A percentile compares a stretch with the other conserved stretches of the same genome.
Conservation (phyloP, 2,113 vertebrate genomes). For the Mystacornis crossleyi region DNA sequence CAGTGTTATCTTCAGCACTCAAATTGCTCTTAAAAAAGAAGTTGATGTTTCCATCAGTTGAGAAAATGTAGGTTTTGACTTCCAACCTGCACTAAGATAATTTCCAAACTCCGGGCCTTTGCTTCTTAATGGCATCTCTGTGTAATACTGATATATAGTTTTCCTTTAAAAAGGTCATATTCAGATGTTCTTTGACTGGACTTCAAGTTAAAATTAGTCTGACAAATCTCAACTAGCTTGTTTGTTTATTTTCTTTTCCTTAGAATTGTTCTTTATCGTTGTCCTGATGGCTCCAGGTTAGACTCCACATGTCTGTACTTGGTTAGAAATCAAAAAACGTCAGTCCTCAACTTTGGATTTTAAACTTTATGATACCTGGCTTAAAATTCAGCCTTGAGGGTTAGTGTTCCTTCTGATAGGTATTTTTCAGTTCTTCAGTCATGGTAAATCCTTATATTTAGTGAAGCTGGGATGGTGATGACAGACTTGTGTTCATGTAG, state of each 20-base stretch:
- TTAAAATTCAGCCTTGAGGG: slow-evolving; percentile 14
- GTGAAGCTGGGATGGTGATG: neutral
- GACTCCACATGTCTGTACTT: neutral
- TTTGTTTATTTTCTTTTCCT: neutral
- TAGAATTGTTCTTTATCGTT: neutral
- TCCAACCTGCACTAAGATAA: neutral
- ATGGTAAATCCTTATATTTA: neutral
- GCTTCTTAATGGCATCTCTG: neutral
- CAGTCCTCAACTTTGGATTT: neutral
- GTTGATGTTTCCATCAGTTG: neutral
- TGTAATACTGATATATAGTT: neutral
- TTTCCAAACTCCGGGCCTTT: neutral
- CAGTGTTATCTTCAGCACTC: neutral
- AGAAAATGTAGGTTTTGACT: neutral
- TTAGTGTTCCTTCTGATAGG: neutral
- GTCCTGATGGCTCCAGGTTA: neutral
- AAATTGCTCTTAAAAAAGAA: neutral
- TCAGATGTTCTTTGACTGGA: neutral
- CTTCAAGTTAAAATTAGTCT: neutral
- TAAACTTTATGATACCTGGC: neutral
- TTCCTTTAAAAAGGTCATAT: neutral
- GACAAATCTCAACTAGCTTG: neutral
- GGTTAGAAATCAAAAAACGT: neutral
- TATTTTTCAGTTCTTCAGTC: neutral
- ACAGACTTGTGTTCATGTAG: neutral